phyloP scores from a whole-genome alignment of 2,797 vertebrate species.

The Harpagifer antarcticus region DNA sequence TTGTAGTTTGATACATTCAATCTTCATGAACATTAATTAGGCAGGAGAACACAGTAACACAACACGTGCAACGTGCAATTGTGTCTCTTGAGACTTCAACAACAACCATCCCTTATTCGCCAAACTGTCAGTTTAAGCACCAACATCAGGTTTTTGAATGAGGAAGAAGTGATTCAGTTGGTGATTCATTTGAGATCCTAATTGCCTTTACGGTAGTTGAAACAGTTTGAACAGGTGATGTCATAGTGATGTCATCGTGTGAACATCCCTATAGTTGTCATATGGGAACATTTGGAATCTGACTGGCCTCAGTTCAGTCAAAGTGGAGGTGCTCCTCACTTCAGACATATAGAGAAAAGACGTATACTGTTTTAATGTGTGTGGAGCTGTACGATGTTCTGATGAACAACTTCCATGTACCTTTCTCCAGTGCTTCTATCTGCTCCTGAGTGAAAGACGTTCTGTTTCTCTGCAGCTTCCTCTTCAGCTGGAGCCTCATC shows the following conservation, averaged over 20 bases:
- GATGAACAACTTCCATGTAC: conserved; percentile 66
- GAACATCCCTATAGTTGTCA: not conserved
- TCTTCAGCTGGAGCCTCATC: conserved; percentile 98
- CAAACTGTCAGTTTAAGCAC: not conserved
- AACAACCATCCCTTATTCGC: not conserved
- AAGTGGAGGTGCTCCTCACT: not conserved
- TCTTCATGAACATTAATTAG: too few species aligned
- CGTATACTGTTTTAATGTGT: not conserved
- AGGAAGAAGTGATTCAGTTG: not conserved
- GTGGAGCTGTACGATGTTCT: not conserved
- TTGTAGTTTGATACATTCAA: too few species aligned
- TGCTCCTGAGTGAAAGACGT: conserved; percentile 99
- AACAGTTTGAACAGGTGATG: too few species aligned
- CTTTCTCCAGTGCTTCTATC: conserved; percentile 99
- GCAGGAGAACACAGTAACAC: too few species aligned
- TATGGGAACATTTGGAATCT: not conserved
- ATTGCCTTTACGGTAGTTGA: not conserved
- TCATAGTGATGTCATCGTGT: not conserved
- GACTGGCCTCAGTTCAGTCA: not conserved
- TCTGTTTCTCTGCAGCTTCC: conserved; percentile 97
- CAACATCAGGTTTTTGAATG: not conserved
- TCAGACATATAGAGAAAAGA: not conserved
- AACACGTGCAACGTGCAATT: not conserved
- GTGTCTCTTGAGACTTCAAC: not conserved
- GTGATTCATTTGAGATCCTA: not conserved